Evolutionary conservation across 2,888 invertebrate species (phyloP), one percentile per base, ranked within the genome.

Genomic region (Augiades crinisus): DNA sequence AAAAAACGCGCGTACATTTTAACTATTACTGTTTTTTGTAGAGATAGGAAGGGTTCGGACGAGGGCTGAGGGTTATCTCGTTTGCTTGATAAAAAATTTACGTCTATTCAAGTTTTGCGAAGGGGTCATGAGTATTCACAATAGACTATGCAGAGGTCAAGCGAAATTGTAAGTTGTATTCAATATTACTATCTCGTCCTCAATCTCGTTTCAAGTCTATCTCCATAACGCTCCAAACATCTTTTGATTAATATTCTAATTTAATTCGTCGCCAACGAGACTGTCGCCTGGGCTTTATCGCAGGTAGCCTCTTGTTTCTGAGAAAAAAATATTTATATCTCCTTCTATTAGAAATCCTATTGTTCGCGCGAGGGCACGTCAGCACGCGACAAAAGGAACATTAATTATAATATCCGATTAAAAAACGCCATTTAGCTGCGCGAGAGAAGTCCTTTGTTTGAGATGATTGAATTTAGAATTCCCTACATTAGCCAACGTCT

Each of bases 401-500:
- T 90, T 90, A 90, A 90, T 90, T 90, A 90, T 90, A 90, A 89
- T 90, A 90, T 90, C 90, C 89, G 90, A 90, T 90, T 90, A 89
- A 88, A 90, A 90, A 89, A 80, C 78, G 81, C 81, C 85, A 88
- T 88, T 88, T 86, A 88, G 86, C 75, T 74, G 78, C 78, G 82
- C 85, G 77, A 77, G 83, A 80, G 80, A 73, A 71, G 74, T 74
- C 74, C 79, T 87, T 89, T 88, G 88, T 89, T 87, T 85, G 86
- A 84, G 76, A 83, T 85, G 85, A 88, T 88, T 87, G 86, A 85
- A 87, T 89, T 86, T 72, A 66, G 76, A 81, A 87, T 85, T 80
- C 82, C 80, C 76, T 78, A 78, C 83, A 84, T 84, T 82, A 84
- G 80, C 77, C 66, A 70, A 68, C 68, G 67, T 77, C 78, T 71